phyloP scores from a whole-genome alignment of 2,888 invertebrate genomes.

The Synanthedon tipuliformis region DNA sequence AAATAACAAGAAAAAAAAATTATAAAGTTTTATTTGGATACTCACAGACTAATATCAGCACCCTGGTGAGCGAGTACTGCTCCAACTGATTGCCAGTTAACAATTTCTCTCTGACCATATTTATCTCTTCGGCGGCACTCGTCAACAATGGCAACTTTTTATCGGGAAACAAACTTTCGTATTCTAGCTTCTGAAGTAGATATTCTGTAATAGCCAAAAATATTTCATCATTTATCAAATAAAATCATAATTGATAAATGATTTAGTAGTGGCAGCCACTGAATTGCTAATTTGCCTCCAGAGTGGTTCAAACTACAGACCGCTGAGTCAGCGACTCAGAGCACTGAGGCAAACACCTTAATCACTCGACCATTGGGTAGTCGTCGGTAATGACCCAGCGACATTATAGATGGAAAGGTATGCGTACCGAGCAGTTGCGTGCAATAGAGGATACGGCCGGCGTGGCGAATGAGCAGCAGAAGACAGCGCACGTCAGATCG shows the following conservation, averaged over 20 bases:
- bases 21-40: slow-evolving; percentile 8
- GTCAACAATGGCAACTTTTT: slow-evolving; percentile 44
- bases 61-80: slow-evolving; percentile 54
- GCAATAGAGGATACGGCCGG: slow-evolving; percentile 35
- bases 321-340: too few relatives aligned
- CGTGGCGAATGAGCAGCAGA: slow-evolving; percentile 38
- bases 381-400: too few relatives aligned
- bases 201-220: slow-evolving; percentile 30
- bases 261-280: too few relatives aligned
- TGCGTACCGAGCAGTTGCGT: slow-evolving; percentile 41
- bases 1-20: too few relatives aligned
- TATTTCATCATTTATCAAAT: too few relatives aligned
- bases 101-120: slow-evolving; percentile 44
- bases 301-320: too few relatives aligned
- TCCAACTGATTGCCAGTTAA: slow-evolving; percentile 49
- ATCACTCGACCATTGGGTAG: too few relatives aligned
- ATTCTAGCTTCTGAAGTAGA: slow-evolving; percentile 57
- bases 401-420: not conserved
- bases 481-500: slow-evolving; percentile 36
- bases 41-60: slow-evolving; percentile 61
- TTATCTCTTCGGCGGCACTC: slow-evolving; percentile 52
- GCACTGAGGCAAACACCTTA: too few relatives aligned
- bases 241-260: too few relatives aligned
- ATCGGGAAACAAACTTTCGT: slow-evolving; percentile 50
- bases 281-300: too few relatives aligned